phyloP scores from a whole-genome alignment of 2,888 invertebrate genomes.

The Amphipyra tragopoginis region DNA sequence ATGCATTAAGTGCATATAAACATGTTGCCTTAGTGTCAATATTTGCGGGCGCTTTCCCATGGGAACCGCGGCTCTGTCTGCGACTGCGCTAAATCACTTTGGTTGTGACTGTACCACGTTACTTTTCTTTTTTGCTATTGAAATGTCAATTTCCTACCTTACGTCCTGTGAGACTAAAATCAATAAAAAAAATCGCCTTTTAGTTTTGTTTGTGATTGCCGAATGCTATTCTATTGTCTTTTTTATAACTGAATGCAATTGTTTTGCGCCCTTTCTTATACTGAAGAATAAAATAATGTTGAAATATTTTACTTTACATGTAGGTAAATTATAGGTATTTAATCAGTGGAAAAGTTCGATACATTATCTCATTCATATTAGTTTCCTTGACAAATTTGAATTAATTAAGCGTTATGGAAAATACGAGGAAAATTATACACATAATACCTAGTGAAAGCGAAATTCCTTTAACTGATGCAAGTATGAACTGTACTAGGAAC shows the following conservation, averaged over 20 bases:
- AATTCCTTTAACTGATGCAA: slow-evolving; percentile 5
- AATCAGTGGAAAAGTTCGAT: neutral
- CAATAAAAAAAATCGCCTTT: slow-evolving; percentile 72
- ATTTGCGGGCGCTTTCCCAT: slow-evolving; percentile 88
- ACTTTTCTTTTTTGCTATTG: slow-evolving; percentile 86
- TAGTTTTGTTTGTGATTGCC: slow-evolving; percentile 49
- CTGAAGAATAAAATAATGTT: slow-evolving; percentile 9
- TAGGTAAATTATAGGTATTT: no score
- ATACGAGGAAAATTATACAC: slow-evolving; percentile 18
- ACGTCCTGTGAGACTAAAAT: slow-evolving; percentile 66
- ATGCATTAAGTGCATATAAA: slow-evolving; percentile 90
- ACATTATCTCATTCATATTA: slow-evolving; percentile 1
- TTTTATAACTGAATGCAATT: slow-evolving; percentile 16
- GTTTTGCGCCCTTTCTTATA: slow-evolving; percentile 9
- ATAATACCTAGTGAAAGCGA: slow-evolving; percentile 14
- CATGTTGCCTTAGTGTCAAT: slow-evolving; percentile 89
- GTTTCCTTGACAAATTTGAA: slow-evolving; percentile 13
- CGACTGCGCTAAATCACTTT: slow-evolving; percentile 84
- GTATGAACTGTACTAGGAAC: slow-evolving; percentile 10
- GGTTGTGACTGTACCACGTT: slow-evolving; percentile 67
- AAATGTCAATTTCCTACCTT: slow-evolving; percentile 82
- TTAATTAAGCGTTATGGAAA: slow-evolving; percentile 8
- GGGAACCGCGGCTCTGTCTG: slow-evolving; percentile 79
- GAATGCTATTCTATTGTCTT: slow-evolving; percentile 7
- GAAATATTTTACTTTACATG: neutral